A percentile compares a stretch with the other conserved stretches of the same genome.
These are phyloP conservation scores for Toxonevra muliebris DNA, from an alignment of 2,888 invertebrate species.

Conservation along the genomic window DNA sequence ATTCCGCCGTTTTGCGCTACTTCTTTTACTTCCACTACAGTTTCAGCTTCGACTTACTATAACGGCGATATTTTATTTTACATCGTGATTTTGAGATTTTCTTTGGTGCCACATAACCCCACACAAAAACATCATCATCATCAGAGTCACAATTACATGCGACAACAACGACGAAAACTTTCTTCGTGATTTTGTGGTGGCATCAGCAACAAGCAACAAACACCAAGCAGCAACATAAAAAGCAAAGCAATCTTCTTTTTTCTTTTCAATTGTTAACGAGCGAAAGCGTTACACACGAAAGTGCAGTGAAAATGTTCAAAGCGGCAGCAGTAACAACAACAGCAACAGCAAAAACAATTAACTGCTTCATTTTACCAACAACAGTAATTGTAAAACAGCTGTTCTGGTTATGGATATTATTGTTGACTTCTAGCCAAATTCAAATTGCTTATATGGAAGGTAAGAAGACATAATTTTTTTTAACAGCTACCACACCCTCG, in stretches of 20 bases:
- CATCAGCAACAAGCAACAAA: constrained; percentile 32
- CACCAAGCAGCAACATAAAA: constrained; percentile 24
- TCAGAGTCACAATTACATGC: constrained; percentile 16
- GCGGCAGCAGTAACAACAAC: no score
- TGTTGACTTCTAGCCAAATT: constrained; percentile 42
- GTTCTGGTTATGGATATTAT: constrained; percentile 41
- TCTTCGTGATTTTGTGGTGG: constrained; percentile 34
- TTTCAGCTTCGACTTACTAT: constrained; percentile 5
- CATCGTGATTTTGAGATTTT: no score
- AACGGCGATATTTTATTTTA: no score
- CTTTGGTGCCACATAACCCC: no score
- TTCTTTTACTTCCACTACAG: neutral
- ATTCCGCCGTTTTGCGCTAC: neutral
- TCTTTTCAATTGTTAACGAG: constrained; percentile 60
- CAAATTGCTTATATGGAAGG: constrained; percentile 42
- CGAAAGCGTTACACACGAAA: constrained; percentile 60
- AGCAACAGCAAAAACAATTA: constrained; percentile 23
- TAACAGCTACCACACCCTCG: no score
- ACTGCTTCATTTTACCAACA: constrained; percentile 32
- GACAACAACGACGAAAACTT: constrained; percentile 25
- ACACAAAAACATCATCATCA: constrained; percentile 4
- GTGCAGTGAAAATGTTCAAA: constrained; percentile 51
- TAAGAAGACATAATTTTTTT: constrained; percentile 4
- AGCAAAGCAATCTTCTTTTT: constrained; percentile 26
- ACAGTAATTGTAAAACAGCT: constrained; percentile 45